Conservation (phyloP, 2,888 invertebrate genomes). For the Mycogona germanica region DNA sequence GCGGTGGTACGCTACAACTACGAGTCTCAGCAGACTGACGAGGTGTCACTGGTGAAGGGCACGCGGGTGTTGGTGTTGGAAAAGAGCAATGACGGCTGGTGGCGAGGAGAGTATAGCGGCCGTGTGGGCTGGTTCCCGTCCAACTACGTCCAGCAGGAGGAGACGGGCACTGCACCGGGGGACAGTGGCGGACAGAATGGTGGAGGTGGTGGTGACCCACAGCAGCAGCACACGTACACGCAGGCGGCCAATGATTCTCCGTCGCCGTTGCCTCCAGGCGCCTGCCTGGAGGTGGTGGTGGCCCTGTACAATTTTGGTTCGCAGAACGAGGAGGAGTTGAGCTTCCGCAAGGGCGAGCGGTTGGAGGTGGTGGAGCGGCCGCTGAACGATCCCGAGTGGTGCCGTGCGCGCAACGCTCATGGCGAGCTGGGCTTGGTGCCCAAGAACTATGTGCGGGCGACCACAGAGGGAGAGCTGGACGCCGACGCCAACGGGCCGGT, state of each 20-base stretch:
- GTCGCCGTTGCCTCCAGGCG: constrained; percentile 12
- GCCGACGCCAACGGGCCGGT: constrained; percentile 17
- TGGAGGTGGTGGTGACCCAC: constrained; percentile 54
- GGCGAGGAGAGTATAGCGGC: constrained; percentile 71
- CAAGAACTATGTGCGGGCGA: constrained; percentile 75
- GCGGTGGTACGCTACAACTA: constrained; percentile 83
- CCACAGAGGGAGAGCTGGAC: constrained; percentile 15
- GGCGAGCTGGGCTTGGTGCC: constrained; percentile 93
- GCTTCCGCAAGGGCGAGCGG: constrained; percentile 93
- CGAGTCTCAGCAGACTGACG: constrained; percentile 86
- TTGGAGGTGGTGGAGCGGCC: constrained; percentile 94
- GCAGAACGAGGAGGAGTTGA: constrained; percentile 88
- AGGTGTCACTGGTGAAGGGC: constrained; percentile 86
- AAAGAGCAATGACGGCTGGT: constrained; percentile 99
- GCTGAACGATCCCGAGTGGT: constrained; percentile 97
- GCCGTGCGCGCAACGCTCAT: constrained; percentile 82
- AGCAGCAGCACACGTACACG: constrained; percentile 75
- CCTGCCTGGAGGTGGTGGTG: constrained; percentile 72
- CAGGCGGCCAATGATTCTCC: constrained; percentile 92
- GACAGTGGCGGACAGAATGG: too few relatives aligned
- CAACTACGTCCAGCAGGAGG: constrained; percentile 63
- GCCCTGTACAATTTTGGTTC: constrained; percentile 86
- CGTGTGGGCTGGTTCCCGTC: constrained; percentile 91
- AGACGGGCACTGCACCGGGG: too few relatives aligned
- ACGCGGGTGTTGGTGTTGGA: constrained; percentile 89